Evolutionary conservation across 2,797 vertebrate genomes (phyloP).

Genomic region (Zenarchopterus dispar): DNA sequence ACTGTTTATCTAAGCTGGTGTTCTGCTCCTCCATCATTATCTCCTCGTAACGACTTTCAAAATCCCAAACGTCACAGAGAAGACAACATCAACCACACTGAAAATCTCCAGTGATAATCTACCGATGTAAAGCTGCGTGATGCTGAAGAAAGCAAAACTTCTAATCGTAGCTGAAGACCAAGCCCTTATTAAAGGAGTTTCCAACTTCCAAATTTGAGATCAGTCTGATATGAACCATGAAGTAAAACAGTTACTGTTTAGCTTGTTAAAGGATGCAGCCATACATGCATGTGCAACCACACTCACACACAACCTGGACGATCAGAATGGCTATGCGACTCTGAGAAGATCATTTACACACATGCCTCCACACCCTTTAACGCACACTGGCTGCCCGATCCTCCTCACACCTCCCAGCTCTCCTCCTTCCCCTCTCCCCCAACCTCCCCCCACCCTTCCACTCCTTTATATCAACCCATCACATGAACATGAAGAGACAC

Average conservation of each 20-base stretch:
- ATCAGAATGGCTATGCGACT: conserved; percentile 30
- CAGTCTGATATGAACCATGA: too few species aligned
- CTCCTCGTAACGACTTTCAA: background rate
- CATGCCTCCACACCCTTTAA: conserved; percentile 43
- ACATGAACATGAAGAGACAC: conserved; percentile 55
- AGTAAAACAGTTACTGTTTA: background rate
- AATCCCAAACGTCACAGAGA: too few species aligned
- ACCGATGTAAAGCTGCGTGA: too few species aligned
- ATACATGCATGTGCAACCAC: background rate
- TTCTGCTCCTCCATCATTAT: background rate
- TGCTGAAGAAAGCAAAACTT: conserved; percentile 1
- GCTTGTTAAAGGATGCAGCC: background rate
- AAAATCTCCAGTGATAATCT: too few species aligned
- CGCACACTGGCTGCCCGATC: conserved; percentile 43
- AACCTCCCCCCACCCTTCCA: conserved; percentile 10
- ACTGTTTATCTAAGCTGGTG: background rate
- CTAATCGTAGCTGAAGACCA: background rate
- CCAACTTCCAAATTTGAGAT: too few species aligned
- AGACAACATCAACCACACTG: too few species aligned
- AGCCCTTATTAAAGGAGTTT: too few species aligned
- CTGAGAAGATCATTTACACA: conserved; percentile 56
- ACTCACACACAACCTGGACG: conserved; percentile 34
- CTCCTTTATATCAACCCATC: conserved; percentile 52
- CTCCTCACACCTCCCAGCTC: conserved; percentile 20
- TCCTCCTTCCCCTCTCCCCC: conserved; percentile 24